phyloP scores from a whole-genome alignment of 2,797 vertebrate species.

The Sebastes diaconus region DNA sequence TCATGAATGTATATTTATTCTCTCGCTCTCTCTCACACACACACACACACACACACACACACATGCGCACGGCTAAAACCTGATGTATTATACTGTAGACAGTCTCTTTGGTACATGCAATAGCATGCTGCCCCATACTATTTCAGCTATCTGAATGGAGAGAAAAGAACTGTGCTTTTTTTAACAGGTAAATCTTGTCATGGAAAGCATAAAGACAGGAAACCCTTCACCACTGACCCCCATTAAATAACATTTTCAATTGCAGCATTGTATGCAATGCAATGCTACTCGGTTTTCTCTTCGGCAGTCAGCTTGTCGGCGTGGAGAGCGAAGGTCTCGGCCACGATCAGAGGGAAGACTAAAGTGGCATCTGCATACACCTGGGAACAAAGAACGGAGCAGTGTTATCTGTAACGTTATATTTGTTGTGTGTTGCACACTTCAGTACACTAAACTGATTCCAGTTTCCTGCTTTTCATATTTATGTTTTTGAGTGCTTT shows the following conservation, averaged over 20 bases:
- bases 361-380: slow-evolving; percentile 92
- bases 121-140: slow-evolving; percentile 31
- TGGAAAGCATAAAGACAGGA: slow-evolving; percentile 15
- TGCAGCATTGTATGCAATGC: not conserved
- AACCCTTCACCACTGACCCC: not conserved
- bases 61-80: not conserved
- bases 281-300: slow-evolving; percentile 51
- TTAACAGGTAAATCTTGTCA: slow-evolving; percentile 17
- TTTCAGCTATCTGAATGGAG: not conserved
- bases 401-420: not conserved
- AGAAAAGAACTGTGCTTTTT: not conserved
- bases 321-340: slow-evolving; percentile 90
- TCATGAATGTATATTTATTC: too few relatives aligned
- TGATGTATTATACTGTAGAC: not conserved
- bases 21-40: not conserved
- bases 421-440: not conserved
- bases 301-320: slow-evolving; percentile 65
- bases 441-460: too few relatives aligned
- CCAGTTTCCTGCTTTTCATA: not conserved
- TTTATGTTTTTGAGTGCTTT: not conserved
- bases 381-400: slow-evolving; percentile 68
- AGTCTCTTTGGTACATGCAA: slow-evolving; percentile 53
- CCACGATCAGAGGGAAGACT: slow-evolving; percentile 92
- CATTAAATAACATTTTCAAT: not conserved
- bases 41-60: too few relatives aligned